Evolutionary conservation across 2,797 vertebrate genomes (phyloP), one percentile per base, ranked within the genome.

Genomic region (Bufotes viridis): DNA sequence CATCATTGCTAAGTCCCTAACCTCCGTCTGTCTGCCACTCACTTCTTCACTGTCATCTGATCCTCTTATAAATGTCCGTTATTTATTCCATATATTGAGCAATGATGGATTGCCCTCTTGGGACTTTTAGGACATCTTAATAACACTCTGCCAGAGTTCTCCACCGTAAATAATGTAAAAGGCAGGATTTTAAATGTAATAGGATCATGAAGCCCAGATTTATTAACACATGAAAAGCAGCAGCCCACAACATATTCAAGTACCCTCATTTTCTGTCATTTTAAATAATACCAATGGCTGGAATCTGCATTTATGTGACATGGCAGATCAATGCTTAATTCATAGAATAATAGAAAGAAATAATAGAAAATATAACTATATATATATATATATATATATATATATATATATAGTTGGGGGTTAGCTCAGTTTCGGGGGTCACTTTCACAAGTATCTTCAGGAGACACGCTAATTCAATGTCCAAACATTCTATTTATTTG

Each of bases 91-190:
- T 92, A 34, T 92, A 93, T 93, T 93, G 93, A 91, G 90, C 88
- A 91, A 91, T 94, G 94, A 95, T 95, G 93, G 93, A 95, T 95
- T 92, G 90, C 90, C 69, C 94, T 91, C 90, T 76, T 90, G 93
- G 90, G 94, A 91, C 90, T 93, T 94, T 93, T 90, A 93, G 92
- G 92, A 95, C 90, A 91, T 95, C 95, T 96, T 95, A 95, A 96
- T 96, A 93, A 93, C 92, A 92, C 86, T 89, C 91, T 94, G 94
- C 94, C 93, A 94, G 92, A 92, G 89, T 65, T 90, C 87, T 90
- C 89, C 91, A 90, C 0, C 0, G 94, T 95, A 95, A 96, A 95
- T 95, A 95, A 95, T 94, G 88, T 90, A 90, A 90, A 90, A 93
- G 78, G 81, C 88, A 81, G 75, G 89, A 67, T 93, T 91, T 91